Evolutionary conservation across 2,797 vertebrate genomes (phyloP), one percentile per base, ranked within the genome.

Genomic region (Myripristis murdjan): DNA sequence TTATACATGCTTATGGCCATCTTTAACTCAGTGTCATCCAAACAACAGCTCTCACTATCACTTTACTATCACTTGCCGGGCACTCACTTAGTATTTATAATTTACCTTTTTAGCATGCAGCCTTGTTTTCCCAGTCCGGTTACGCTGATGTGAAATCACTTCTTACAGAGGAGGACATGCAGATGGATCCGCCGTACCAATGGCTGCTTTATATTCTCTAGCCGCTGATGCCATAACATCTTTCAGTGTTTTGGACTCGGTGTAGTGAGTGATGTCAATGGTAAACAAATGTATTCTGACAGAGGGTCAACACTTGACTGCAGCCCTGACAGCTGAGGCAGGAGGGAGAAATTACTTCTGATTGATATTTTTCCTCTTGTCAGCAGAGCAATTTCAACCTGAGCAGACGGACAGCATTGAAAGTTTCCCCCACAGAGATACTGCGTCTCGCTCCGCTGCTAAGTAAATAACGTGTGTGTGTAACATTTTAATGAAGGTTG

Each of bases 281-380:
- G 73, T 83, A 83, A 92, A 90, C 83, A 90, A 92, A 90, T 80
- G 86, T 81, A 67, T 87, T 69, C 71, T 87, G 91, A 92, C 85
- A 86, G 86, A 84, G 77, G 87, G 91, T 91, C 88, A 88, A 84
- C 78, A 69, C 77, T 73, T 1, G 23, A 77, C 64, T 72, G 74
- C 71, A 2, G 75, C 12, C 37, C 70, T 71, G 86, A 89, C 86
- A 90, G 85, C 73, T 35, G 51, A 83, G 82, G 80, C 62, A 62
- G 77, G 58, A 23, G 77, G 67, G 84, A 77, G 82, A 87, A 84
- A 86, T 85, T 66, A 83, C 78, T 82, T 88, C 58, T 78, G 84
- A 92, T 87, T 90, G 88, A 91, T 86, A 87, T 89, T 91, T 91
- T 76, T 77, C 75, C 73, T 80, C 81, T 81, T 86, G 86, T 87